phyloP scores from a whole-genome alignment of 2,888 invertebrate species.

The Cheilosia grossa region DNA sequence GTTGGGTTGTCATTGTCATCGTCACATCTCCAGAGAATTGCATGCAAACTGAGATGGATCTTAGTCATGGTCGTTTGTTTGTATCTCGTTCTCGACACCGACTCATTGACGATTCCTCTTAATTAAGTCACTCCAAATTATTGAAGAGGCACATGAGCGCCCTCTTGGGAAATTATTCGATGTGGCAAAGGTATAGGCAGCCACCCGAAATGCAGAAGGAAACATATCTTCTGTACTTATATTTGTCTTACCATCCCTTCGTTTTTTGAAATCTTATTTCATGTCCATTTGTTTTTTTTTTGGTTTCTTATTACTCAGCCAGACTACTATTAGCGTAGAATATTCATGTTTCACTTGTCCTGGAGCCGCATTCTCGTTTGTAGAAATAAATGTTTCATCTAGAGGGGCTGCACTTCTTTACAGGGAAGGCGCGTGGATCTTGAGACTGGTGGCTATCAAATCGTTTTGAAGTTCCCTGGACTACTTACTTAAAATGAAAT shows the following conservation, averaged over 20 bases:
- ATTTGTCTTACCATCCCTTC: slow-evolving; percentile 4
- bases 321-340: neutral
- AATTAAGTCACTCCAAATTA: slow-evolving; percentile 49
- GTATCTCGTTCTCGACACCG: slow-evolving; percentile 27
- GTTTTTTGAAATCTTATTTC: slow-evolving; percentile 27
- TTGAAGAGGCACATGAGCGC: slow-evolving; percentile 5
- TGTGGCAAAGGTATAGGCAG: neutral
- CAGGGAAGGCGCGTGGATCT: neutral
- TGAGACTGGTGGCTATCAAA: slow-evolving; percentile 28
- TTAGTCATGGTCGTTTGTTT: neutral
- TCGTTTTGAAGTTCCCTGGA: slow-evolving; percentile 1
- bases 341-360: neutral
- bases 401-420: neutral
- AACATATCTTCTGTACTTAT: neutral
- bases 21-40: slow-evolving; percentile 14
- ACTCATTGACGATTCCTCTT: slow-evolving; percentile 49
- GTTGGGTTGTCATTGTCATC: neutral
- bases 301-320: neutral
- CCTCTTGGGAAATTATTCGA: slow-evolving; percentile 52
- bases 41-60: slow-evolving; percentile 7
- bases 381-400: neutral
- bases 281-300: neutral
- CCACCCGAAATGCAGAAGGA: neutral
- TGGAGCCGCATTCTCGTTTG: neutral
- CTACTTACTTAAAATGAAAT: neutral